Conservation (phyloP, 2,797 vertebrate genomes). For the Varecia variegata region DNA sequence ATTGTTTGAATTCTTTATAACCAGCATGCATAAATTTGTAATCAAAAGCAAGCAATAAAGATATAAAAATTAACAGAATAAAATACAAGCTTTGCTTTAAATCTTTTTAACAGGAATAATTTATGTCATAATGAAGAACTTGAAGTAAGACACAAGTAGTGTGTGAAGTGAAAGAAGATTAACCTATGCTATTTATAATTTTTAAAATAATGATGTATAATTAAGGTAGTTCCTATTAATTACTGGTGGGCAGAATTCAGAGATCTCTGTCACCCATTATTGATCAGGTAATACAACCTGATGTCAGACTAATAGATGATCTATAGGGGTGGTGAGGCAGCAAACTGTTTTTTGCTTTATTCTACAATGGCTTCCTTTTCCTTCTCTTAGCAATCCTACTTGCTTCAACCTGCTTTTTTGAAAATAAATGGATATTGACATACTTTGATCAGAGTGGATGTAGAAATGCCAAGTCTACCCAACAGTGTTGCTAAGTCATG, state of each 20-base stretch:
- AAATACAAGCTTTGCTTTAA: neutral
- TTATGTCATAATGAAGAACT: neutral
- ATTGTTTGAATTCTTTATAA: conserved; percentile 15
- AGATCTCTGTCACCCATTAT: neutral
- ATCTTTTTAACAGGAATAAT: conserved; percentile 12
- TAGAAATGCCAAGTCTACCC: neutral
- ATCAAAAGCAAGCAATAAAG: neutral
- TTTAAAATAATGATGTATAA: neutral
- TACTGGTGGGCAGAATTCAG: conserved; percentile 12
- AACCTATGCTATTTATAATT: conserved; percentile 28
- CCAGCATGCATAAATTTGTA: neutral
- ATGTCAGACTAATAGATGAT: neutral
- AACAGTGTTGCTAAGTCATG: neutral
- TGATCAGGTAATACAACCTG: neutral
- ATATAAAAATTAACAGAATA: conserved; percentile 5
- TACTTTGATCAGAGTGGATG: neutral
- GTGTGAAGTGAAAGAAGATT: conserved; percentile 1
- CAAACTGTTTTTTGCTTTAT: neutral
- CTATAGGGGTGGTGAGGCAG: neutral
- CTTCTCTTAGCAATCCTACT: neutral
- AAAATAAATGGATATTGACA: neutral
- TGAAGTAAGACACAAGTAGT: neutral
- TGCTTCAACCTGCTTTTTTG: neutral
- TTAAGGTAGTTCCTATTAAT: conserved; percentile 43
- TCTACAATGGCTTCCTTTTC: neutral